Percentiles rank a stretch among this genome's conserved stretches.
Evolutionary conservation across 2,113 vertebrate species (phyloP).

Genomic region (Channa argus): DNA sequence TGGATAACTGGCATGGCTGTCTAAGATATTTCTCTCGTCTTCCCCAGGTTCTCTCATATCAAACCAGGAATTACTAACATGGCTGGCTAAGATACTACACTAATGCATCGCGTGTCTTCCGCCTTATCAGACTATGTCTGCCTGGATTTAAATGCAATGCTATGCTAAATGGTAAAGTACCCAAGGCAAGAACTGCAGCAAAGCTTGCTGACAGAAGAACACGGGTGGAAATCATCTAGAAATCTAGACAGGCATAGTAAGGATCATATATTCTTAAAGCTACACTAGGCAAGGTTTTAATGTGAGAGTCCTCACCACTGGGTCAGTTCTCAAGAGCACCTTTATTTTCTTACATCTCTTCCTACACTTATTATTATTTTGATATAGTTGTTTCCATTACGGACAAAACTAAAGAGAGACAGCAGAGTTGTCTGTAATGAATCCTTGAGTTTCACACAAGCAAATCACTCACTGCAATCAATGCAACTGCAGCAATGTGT

Average conservation of each 20-base stretch:
- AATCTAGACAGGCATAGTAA: conserved; percentile 41
- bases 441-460: background rate
- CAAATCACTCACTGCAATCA: background rate
- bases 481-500: background rate
- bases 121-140: conserved; percentile 61
- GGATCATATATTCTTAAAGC: conserved; percentile 38
- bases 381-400: background rate
- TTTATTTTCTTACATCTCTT: background rate
- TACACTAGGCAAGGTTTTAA: background rate
- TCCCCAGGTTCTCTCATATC: conserved; percentile 58
- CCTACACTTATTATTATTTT: background rate
- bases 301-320: background rate
- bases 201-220: conserved; percentile 64
- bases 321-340: background rate
- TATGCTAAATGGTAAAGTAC: conserved; percentile 61
- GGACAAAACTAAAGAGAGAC: background rate
- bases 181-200: conserved; percentile 28
- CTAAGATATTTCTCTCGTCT: conserved; percentile 46
- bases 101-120: conserved; percentile 49
- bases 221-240: conserved; percentile 31
- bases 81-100: conserved; percentile 51
- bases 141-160: conserved; percentile 61
- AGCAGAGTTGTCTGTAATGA: no score
- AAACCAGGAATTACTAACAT: conserved; percentile 62
- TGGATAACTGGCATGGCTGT: conserved; percentile 28